Base-by-base conservation (phyloP, 2,797 vertebrate species). In the Sitta carolinensis region DNA sequence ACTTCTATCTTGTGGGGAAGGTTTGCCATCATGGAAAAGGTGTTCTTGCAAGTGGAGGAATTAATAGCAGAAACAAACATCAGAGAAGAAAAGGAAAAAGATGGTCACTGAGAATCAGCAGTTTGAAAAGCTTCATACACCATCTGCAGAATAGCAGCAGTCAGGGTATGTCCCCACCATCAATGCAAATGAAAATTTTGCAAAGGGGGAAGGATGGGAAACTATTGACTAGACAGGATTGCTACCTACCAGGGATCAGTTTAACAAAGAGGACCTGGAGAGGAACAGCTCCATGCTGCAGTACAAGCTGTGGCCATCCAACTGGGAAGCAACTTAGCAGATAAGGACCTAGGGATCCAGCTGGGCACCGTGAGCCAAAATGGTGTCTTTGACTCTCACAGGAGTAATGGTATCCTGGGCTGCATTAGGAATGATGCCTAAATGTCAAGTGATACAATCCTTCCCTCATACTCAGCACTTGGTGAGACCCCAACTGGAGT, bases 81-180 rank as follows among this genome's bases (percentile, higher is more conserved):
- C 54, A 52, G 23, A 77, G n/a, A 67, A 25, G 26, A 76, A 72
- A 69, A 15, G 1, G 9, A 13, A 57, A 52, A 27, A 64, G 2
- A 47, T 48, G 2, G 4, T 50, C 13, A 32, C 48, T 67, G 48
- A 82, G 19, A 42, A 16, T 66, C 34, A 61, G 25, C 21, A 76
- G 8, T 45, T 68, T 79, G 80, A 86, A 67, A 51, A 88, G 5
- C 5, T 30, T 67, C 23, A 63, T 1, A 34, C 9, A 2, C 5
- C 21, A 36, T 55, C 54, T 51, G 38, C 18, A 76, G 34, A 78
- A 36, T 2, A 74, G 5, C 55, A 83, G 25, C 7, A 64, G 36
- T 13, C 30, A 67, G 10, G 13, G 3, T 40, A 48, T 4, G 0
- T 14, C 4, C 16, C 16, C 12, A 67, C 7, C 11, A 23, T 11